Evolutionary conservation across 2,888 invertebrate genomes (phyloP).

Genomic region (Eupeodes luniger): DNA sequence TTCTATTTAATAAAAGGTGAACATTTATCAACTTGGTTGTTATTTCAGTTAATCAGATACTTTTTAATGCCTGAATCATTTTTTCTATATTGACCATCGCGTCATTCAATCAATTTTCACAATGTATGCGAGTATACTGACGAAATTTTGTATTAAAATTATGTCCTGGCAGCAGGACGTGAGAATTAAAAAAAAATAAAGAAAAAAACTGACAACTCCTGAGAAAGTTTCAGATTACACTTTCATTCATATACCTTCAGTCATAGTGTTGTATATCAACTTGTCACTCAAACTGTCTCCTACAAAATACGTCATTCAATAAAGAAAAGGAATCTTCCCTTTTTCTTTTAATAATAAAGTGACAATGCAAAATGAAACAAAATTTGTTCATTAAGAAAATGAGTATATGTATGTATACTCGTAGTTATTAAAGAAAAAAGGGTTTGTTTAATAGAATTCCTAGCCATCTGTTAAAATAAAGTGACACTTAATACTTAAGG

Average conservation of each 20-base stretch:
- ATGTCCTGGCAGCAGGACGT: slow-evolving; percentile 31
- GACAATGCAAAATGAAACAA: neutral
- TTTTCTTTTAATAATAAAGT: neutral
- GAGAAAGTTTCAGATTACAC: slow-evolving; percentile 59
- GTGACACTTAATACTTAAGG: slow-evolving; percentile 17
- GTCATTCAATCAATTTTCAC: no score
- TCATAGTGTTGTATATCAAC: slow-evolving; percentile 32
- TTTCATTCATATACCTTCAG: slow-evolving; percentile 8
- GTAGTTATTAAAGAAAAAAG: slow-evolving; percentile 15
- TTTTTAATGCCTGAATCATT: no score
- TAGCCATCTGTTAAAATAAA: slow-evolving; percentile 44
- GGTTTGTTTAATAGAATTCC: neutral
- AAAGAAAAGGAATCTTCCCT: slow-evolving; percentile 29
- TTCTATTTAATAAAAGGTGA: no score
- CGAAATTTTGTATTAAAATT: neutral
- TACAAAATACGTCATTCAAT: slow-evolving; percentile 36
- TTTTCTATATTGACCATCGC: neutral
- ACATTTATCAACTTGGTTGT: no score
- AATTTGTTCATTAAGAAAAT: slow-evolving; percentile 19
- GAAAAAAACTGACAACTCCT: slow-evolving; percentile 10
- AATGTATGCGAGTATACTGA: neutral
- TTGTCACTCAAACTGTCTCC: slow-evolving; percentile 54
- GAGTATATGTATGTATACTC: neutral
- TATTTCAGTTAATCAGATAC: no score
- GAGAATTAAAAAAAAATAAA: neutral